Percentiles rank a stretch among this genome's conserved stretches.
Evolutionary conservation across 2,113 vertebrate genomes (phyloP).

Genomic region (Chlorocebus sabaeus): DNA sequence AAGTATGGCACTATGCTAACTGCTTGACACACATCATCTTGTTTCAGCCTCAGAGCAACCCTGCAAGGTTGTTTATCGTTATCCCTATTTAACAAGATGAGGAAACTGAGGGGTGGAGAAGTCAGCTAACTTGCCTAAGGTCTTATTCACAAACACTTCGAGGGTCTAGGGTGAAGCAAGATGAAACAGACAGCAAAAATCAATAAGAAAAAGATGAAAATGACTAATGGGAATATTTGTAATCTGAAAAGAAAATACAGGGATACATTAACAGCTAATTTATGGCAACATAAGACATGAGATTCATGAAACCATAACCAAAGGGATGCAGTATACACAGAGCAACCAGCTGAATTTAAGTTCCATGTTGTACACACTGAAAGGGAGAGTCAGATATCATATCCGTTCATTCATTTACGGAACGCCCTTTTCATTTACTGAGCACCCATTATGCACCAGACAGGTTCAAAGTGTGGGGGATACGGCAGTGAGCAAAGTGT

Average conservation of each 20-base stretch:
- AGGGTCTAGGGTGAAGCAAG: background rate
- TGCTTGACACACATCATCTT: background rate
- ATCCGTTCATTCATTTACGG: background rate
- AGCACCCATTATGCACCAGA: background rate
- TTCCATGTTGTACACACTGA: background rate
- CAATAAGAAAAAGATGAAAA: background rate
- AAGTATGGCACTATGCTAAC: background rate
- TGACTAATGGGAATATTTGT: background rate
- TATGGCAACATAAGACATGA: background rate
- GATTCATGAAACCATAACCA: background rate
- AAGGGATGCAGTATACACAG: background rate
- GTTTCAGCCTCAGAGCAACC: background rate
- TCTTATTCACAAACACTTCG: background rate
- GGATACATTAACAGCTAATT: background rate
- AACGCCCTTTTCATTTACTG: background rate
- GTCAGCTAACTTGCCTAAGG: background rate
- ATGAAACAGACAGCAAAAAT: background rate
- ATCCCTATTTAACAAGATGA: background rate
- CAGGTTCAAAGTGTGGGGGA: background rate
- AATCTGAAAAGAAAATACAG: background rate
- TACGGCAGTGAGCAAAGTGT: background rate
- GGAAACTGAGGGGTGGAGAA: background rate
- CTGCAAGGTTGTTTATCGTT: background rate
- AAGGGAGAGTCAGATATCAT: background rate
- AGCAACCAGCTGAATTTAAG: background rate